Conservation (phyloP, 30 jellyfish, hydroid and myxozoan genomes). For the Sanderia malayensis region DNA sequence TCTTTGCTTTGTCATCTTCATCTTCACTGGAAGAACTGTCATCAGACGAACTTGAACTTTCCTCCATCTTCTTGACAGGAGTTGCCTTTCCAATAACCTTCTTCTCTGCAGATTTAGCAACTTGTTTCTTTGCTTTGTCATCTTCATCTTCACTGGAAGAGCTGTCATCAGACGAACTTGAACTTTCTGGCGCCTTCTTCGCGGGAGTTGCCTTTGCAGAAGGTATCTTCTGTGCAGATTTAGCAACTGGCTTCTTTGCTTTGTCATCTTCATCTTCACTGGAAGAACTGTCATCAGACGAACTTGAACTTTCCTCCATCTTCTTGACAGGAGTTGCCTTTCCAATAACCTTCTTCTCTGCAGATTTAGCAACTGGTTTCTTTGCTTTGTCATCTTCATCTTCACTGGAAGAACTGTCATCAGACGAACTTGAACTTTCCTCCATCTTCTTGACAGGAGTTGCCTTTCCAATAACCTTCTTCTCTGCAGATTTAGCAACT, state of each 20-base stretch:
- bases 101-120: neutral
- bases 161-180: neutral
- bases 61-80: neutral
- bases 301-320: constrained; percentile 14
- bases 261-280: constrained; percentile 48
- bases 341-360: constrained; percentile 5
- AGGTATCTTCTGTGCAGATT: neutral
- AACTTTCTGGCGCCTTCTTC: constrained; percentile 11
- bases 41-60: neutral
- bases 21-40: neutral
- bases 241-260: neutral
- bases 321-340: constrained; percentile 18
- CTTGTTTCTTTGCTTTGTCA: neutral
- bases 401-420: constrained; percentile 44
- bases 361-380: neutral
- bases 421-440: constrained; percentile 22
- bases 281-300: constrained; percentile 35
- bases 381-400: constrained; percentile 11
- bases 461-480: neutral
- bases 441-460: constrained; percentile 8
- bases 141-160: neutral
- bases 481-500: neutral
- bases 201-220: constrained; percentile 3
- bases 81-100: neutral
- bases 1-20: neutral